Evolutionary conservation across 2,113 vertebrate genomes (phyloP).

Genomic region (Lamprotornis superbus): DNA sequence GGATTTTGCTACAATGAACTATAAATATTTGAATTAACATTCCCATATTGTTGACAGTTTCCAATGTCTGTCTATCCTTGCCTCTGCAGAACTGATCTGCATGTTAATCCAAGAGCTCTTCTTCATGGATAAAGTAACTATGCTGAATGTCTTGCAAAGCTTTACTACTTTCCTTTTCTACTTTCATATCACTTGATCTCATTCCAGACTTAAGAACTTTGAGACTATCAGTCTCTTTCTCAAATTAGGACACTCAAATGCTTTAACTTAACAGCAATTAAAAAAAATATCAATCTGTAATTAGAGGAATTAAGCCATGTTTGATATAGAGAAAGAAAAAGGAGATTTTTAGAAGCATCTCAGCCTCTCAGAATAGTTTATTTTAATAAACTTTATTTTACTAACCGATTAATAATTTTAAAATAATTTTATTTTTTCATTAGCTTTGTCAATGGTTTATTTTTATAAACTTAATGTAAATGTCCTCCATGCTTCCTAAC

Average conservation of each 20-base stretch:
- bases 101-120: background rate
- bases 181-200: background rate
- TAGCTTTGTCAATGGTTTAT: background rate
- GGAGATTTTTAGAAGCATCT: background rate
- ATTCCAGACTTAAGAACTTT: background rate
- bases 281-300: background rate
- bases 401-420: background rate
- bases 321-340: background rate
- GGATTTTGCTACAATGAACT: background rate
- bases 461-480: background rate
- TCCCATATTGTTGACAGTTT: background rate
- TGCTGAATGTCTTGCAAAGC: background rate
- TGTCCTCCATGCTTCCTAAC: background rate
- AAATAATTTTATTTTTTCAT: background rate
- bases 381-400: background rate
- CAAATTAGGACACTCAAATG: background rate
- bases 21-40: background rate
- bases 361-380: background rate
- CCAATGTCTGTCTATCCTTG: background rate
- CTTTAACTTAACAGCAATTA: background rate
- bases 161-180: background rate
- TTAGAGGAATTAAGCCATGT: background rate
- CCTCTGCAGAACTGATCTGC: background rate
- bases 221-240: background rate
- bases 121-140: background rate